These are phyloP conservation scores for Polydrusus cervinus DNA, from an alignment of 2,888 invertebrate genomes.

Conservation along the genomic window DNA sequence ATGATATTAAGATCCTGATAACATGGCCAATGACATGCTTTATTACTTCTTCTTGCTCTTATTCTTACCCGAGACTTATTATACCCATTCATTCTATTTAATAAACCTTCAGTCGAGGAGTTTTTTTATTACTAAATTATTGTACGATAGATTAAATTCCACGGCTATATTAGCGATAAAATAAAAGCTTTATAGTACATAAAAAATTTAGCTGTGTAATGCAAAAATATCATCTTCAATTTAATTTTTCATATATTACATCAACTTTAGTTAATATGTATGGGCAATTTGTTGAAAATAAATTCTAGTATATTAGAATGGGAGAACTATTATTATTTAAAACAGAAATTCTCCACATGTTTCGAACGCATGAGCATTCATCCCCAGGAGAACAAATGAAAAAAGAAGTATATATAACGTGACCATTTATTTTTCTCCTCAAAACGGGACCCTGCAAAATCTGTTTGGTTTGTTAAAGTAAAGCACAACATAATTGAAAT, in stretches of 20 bases:
- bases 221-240: not conserved
- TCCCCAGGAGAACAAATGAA: too few species aligned
- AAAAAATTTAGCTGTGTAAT: not conserved
- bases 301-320: too few species aligned
- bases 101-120: constrained; percentile 12
- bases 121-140: constrained; percentile 27
- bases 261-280: not conserved
- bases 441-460: too few species aligned
- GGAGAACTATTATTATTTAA: too few species aligned
- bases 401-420: too few species aligned
- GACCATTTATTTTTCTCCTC: too few species aligned
- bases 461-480: too few species aligned
- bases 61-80: constrained; percentile 4
- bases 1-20: not conserved
- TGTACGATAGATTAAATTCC: constrained; percentile 17
- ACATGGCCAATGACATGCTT: not conserved
- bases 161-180: not conserved
- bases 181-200: constrained; percentile 3
- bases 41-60: constrained; percentile 16
- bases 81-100: constrained; percentile 24
- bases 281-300: too few species aligned
- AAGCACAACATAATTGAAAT: too few species aligned
- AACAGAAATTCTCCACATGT: too few species aligned
- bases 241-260: not conserved
- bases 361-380: too few species aligned